phyloP scores from a whole-genome alignment of 2,888 invertebrate species.

The Cryptocephalus primarius region DNA sequence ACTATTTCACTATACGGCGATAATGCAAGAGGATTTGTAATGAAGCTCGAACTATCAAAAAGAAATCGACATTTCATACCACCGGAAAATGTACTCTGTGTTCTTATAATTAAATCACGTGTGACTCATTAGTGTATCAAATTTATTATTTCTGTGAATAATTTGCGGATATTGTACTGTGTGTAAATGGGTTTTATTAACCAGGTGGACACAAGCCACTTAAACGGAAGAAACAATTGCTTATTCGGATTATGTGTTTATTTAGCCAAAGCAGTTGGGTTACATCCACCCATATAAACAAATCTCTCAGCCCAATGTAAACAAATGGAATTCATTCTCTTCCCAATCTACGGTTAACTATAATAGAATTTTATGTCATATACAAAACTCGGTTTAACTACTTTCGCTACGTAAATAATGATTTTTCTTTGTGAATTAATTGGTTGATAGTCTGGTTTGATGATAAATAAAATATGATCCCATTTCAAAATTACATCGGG shows the following conservation, averaged over 20 bases:
- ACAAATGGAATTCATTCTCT: conserved; percentile 15
- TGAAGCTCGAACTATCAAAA: too few relatives aligned
- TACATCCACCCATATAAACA: conserved; percentile 28
- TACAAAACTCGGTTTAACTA: background rate
- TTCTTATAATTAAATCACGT: too few relatives aligned
- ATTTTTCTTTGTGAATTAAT: too few relatives aligned
- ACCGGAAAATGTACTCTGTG: too few relatives aligned
- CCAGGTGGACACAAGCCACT: conserved; percentile 34
- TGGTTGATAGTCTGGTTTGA: too few relatives aligned
- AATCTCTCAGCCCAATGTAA: conserved; percentile 24
- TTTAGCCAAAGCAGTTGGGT: conserved; percentile 34
- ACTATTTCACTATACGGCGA: too few relatives aligned
- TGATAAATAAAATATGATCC: too few relatives aligned
- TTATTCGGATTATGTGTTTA: conserved; percentile 30
- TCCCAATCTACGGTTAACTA: background rate
- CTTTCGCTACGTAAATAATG: too few relatives aligned
- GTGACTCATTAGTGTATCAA: background rate
- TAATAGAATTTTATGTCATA: background rate
- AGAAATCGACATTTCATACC: too few relatives aligned
- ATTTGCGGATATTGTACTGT: conserved; percentile 14
- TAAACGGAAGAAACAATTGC: conserved; percentile 32
- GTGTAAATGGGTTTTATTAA: conserved; percentile 18
- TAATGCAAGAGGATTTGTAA: too few relatives aligned
- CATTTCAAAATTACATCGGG: too few relatives aligned
- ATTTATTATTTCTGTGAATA: conserved; percentile 12